Evolutionary conservation across 2,113 vertebrate species (phyloP), one percentile per base, ranked within the genome.

Genomic region (Lipotes vexillifer): DNA sequence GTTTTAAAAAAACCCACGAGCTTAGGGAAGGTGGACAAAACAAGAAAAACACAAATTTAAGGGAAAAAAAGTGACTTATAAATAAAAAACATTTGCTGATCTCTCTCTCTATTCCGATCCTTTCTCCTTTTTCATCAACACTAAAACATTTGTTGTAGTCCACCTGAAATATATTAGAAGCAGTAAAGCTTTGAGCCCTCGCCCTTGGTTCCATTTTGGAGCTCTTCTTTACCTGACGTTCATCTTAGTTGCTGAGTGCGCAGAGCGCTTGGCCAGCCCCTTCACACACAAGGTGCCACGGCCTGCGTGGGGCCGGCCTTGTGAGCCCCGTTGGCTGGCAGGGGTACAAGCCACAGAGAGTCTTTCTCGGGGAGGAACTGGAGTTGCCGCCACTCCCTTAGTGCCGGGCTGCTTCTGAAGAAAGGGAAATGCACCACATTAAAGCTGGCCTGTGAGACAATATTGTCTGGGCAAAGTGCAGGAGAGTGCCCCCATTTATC

Each of bases 181-280:
- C 8, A 63, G 12, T 68, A 88, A 41, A 71, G n/a, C n/a, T 91
- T 69, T 59, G 57, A 59, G 69, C 52, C 2, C 36, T 88, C 68
- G 33, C 23, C 25, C 77, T 27, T 1, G 2, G 27, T 36, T 75
- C 69, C 20, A 66, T 10, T 95, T 71, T 52, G 8, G 14, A 95
- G 94, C 31, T 27, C 63, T 17, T 80, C 66, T 95, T 98, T 98
- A 99, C 99, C 99, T 99, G 97, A 99, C 99, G 0, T 99, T 99
- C 98, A 99, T 99, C 98, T 99, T 99, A 84, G 99, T 98, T 36
- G 99, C 98, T 31, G 99, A 99, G 83, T 99, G 93, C 6, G 99
- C 95, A 0, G 98, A 98, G 11, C 98, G 99, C 88, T 98, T 99
- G 97, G 99, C 99, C 0, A 96, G 90, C 41, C 97, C 89, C 1